Base-by-base conservation (phyloP, 2,888 invertebrate species). In the Sympetrum striolatum region DNA sequence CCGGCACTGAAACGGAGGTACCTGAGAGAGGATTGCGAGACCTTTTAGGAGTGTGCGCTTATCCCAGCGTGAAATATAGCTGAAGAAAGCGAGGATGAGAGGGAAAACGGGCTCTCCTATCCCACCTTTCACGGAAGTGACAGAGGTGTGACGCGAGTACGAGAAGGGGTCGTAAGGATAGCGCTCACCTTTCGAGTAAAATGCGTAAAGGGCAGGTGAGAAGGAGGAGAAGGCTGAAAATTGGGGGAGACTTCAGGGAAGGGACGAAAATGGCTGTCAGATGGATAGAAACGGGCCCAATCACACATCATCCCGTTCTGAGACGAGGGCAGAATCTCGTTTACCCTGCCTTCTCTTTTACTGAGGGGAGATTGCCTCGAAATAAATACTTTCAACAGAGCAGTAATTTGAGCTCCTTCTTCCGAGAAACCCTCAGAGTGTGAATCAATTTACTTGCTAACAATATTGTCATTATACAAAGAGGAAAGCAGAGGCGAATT, bases 201-300 rank as follows among this genome's bases (percentile, higher is more conserved):
- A 64, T 60, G 86, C 58, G 31, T 53, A 86, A 91, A 64, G 81
- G 73, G 90, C 73, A 82, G 90, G 86, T 79, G 90, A 35, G 73
- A 86, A 25, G 80, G 48, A 79, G 73, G 81, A 35, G 48, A 86
- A 18, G 90, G 44, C 73, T 80, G 64, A 53, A 90, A 90, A 80
- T 80, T 90, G 37, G 81, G 18, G 5, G 22, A 22, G 80, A 80
- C 18, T 18, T n/a, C 5, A 22, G 82, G 15, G 48, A 48, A 18
- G 86, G 86, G 60, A 37, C 18, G 22, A 48, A 86, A 86, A 86
- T 86, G 86, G 86, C 37, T 60, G 86, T 86, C 86, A 86, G 86
- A 37, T 86, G 60, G 12, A 60, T 60, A 53, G 60, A 60, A 64
- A 22, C 37, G 60, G 58, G 37, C 37, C 86, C 60, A 86, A 86